A percentile compares a stretch with the other conserved stretches of the same genome.
Evolutionary conservation across 2,113 vertebrate species (phyloP).

Genomic region (Scytalopus superciliaris): DNA sequence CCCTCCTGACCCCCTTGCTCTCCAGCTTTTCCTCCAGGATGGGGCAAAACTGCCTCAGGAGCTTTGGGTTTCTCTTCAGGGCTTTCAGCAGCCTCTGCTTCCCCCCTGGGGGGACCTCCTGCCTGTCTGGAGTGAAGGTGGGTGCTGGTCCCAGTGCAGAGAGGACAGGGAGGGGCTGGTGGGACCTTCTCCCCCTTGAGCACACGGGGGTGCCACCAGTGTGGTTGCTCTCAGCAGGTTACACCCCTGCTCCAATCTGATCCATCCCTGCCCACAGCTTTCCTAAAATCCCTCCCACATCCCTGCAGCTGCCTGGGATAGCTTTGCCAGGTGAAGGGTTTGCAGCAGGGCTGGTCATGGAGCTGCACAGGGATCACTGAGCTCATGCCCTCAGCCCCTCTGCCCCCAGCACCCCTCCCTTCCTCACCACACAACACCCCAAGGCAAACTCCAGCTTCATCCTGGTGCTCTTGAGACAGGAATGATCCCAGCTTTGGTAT

Average conservation of each 20-base stretch:
- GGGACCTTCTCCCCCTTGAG: neutral
- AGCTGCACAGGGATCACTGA: neutral
- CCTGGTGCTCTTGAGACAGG: accelerated
- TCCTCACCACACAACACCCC: neutral
- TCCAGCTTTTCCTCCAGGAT: constrained; percentile 73
- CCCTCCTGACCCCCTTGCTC: constrained; percentile 64
- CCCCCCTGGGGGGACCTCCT: neutral
- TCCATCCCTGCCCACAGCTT: neutral
- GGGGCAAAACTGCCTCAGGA: constrained; percentile 59
- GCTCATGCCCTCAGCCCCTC: neutral
- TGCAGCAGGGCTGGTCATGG: neutral
- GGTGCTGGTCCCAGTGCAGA: too few species aligned
- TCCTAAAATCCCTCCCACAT: neutral
- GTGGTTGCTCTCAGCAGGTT: neutral
- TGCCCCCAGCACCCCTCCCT: neutral
- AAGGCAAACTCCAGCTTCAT: accelerated
- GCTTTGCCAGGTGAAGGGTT: accelerated
- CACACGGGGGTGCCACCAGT: neutral
- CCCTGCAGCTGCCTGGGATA: neutral
- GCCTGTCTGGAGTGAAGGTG: neutral
- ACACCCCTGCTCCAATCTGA: too few species aligned
- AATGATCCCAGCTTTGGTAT: accelerated
- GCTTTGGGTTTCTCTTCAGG: constrained; percentile 33
- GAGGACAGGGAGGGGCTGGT: neutral
- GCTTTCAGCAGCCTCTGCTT: constrained; percentile 31